Evolutionary conservation across 2,113 vertebrate species (phyloP).

Genomic region (Oceanodroma tethys): DNA sequence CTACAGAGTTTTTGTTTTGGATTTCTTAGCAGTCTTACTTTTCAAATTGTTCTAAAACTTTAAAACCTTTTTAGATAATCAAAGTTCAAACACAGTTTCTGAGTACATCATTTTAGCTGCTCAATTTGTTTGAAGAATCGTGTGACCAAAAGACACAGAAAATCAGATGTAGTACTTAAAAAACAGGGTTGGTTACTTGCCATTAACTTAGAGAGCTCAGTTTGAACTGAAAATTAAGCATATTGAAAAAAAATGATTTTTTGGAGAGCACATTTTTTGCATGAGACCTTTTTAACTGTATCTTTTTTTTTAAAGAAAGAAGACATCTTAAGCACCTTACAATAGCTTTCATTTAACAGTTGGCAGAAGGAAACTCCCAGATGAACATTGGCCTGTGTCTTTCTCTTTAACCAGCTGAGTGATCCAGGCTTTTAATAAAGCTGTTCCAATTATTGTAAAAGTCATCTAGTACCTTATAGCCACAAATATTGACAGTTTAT

Average conservation of each 20-base stretch:
- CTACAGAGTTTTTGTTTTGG: not conserved
- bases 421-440: constrained; percentile 99
- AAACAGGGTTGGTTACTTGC: not conserved
- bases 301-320: constrained; percentile 47
- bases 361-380: constrained; percentile 77
- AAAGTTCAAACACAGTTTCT: not conserved
- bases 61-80: constrained; percentile 63
- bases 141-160: not conserved
- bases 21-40: constrained; percentile 22
- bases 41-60: constrained; percentile 28
- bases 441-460: constrained; percentile 99
- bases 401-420: constrained; percentile 96
- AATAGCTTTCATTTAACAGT: constrained; percentile 81
- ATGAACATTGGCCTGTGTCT: constrained; percentile 75
- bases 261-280: not conserved
- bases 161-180: not conserved
- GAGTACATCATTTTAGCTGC: not conserved
- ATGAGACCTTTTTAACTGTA: not conserved
- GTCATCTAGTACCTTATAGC: constrained; percentile 98
- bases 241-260: not conserved
- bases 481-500: constrained; percentile 99
- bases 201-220: not conserved
- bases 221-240: not conserved
- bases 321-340: constrained; percentile 72
- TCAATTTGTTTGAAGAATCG: not conserved